Conservation (phyloP, 1,140 invertebrate genomes). For the Pomacea maculata region DNA sequence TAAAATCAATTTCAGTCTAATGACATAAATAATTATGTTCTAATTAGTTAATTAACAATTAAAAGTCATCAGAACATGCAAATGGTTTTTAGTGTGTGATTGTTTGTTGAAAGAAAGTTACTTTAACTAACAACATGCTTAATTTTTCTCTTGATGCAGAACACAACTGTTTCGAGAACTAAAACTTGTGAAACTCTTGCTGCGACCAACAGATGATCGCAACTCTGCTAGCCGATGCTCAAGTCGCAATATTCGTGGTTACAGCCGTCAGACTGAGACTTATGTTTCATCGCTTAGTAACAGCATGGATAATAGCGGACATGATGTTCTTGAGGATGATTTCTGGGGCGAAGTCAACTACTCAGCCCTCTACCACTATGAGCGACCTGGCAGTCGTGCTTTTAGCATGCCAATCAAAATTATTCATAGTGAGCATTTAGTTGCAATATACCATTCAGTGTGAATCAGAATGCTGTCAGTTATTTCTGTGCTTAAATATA, state of each 20-base stretch:
- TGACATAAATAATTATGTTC: no score
- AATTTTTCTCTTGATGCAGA: conserved; percentile 31
- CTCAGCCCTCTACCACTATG: conserved; percentile 53
- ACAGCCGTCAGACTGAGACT: conserved; percentile 63
- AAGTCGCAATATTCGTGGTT: conserved; percentile 60
- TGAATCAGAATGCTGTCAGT: no score
- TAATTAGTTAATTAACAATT: no score
- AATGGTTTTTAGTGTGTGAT: no score
- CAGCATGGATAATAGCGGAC: conserved; percentile 57
- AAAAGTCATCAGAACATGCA: no score
- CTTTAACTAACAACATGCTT: no score
- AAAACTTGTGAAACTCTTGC: conserved; percentile 62
- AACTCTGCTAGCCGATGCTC: conserved; percentile 55
- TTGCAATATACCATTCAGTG: conserved; percentile 15
- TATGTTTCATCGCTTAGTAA: conserved; percentile 60
- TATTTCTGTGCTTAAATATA: no score
- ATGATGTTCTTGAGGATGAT: conserved; percentile 47
- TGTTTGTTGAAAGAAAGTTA: no score
- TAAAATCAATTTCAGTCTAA: no score
- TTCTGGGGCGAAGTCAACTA: conserved; percentile 45
- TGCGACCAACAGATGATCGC: conserved; percentile 60
- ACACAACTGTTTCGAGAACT: conserved; percentile 63
- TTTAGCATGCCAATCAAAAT: conserved; percentile 52
- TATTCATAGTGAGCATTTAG: conserved; percentile 33
- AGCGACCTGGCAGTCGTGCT: conserved; percentile 59